These are phyloP conservation scores for Drosophila athabasca DNA, from an alignment of 1,140 invertebrate genomes.

Conservation along the genomic window DNA sequence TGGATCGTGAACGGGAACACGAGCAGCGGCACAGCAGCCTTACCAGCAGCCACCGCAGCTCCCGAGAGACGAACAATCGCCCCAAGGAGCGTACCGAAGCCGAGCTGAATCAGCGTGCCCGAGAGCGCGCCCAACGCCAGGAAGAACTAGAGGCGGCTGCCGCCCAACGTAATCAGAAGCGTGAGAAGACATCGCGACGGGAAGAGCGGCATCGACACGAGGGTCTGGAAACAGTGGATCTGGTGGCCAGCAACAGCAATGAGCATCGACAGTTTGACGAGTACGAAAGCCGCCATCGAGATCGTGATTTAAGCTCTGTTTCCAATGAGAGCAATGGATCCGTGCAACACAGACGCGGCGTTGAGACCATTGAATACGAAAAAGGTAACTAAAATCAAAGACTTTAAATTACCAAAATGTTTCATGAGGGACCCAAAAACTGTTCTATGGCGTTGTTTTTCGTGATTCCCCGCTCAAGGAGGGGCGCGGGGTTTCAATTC, in stretches of 20 bases:
- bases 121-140: constrained; percentile 56
- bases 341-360: constrained; percentile 80
- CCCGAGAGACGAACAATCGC: constrained; percentile 42
- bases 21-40: constrained; percentile 49
- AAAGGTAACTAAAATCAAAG: constrained; percentile 77
- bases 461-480: too few species aligned
- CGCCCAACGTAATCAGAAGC: constrained; percentile 42
- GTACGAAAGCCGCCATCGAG: constrained; percentile 76
- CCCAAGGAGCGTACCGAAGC: constrained; percentile 56
- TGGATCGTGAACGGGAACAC: constrained; percentile 47
- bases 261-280: constrained; percentile 70
- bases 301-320: constrained; percentile 81
- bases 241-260: constrained; percentile 42
- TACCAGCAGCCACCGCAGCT: constrained; percentile 48
- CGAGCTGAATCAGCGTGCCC: constrained; percentile 52
- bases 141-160: constrained; percentile 53
- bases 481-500: too few species aligned
- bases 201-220: constrained; percentile 68
- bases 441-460: too few species aligned
- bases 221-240: constrained; percentile 60
- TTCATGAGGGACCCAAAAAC: too few species aligned
- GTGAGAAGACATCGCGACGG: constrained; percentile 57
- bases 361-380: constrained; percentile 85
- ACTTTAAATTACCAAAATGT: too few species aligned
- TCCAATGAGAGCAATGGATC: constrained; percentile 84